Evolutionary conservation across 2,797 vertebrate genomes (phyloP), one percentile per base, ranked within the genome.

Genomic region (Tapirus indicus): DNA sequence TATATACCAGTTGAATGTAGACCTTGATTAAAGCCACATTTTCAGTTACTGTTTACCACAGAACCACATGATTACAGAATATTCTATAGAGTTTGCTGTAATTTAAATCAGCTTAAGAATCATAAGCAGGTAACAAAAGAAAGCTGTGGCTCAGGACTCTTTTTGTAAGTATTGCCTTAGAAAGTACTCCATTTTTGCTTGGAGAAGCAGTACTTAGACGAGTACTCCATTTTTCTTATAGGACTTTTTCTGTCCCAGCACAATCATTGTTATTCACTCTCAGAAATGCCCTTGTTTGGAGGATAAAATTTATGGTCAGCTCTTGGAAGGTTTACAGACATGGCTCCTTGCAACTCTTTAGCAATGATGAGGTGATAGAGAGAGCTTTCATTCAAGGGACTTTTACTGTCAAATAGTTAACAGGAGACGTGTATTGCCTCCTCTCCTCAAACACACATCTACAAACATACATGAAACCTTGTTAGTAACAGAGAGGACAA

Each of bases 81-180:
- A 17, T 92, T 90, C 80, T 92, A 0, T 92, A 88, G 44, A 83
- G 47, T 88, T 82, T 68, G 12, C 52, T 88, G 16, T 86, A 23
- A 88, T 72, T 92, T 90, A 89, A 87, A 82, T 91, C 35, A 95
- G 29, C 16, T 35, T 66, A 44, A 89, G 62, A 95, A 29, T 74
- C n/a, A 54, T 41, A 94, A 41, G 44, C 27, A 52, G 11, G 47
- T 95, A 41, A 44, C 79, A 38, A 89, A 93, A 91, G 60, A 64
- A 93, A 89, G 47, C 49, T 82, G 49, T 78, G 60, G 25, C 60
- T 92, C 3, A 58, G 13, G 56, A 75, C 38, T 71, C 32, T 88
- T 83, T 66, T 41, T 47, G 1, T 52, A 93, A 95, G n/a, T 93
- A 86, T 84, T 94, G 7, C 32, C n/a, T 94, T 96, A 41, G 78